Percentiles rank a stretch among this genome's conserved stretches.
Evolutionary conservation across 2,113 vertebrate species (phyloP).

Genomic region (Eurystomus gularis): DNA sequence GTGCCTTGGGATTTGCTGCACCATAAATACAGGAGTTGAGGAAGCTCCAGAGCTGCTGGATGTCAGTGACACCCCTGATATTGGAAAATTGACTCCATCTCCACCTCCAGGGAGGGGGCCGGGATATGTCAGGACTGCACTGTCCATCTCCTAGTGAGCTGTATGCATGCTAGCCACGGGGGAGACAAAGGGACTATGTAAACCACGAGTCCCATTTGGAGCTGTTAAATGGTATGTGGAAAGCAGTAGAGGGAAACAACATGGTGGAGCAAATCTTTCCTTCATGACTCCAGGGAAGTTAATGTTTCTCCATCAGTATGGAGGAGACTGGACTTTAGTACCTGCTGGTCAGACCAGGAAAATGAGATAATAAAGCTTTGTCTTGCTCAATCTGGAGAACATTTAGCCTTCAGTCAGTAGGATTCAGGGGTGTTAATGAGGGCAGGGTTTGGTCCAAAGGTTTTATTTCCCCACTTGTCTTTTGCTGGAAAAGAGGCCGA

Average conservation of each 20-base stretch:
- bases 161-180: background rate
- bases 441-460: background rate
- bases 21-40: background rate
- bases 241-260: background rate
- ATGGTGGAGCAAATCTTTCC: background rate
- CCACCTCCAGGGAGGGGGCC: background rate
- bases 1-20: background rate
- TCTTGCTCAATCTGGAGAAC: accelerated
- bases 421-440: conserved; percentile 39
- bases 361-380: background rate
- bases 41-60: conserved; percentile 29
- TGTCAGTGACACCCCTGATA: conserved; percentile 32
- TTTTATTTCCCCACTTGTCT: conserved; percentile 52
- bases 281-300: background rate
- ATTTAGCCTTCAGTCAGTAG: background rate
- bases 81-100: conserved; percentile 18
- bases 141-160: background rate
- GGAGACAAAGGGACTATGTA: background rate
- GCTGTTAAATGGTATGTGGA: background rate
- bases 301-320: background rate
- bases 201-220: background rate
- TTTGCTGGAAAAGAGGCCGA: background rate
- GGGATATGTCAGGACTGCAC: background rate
- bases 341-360: background rate
- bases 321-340: background rate